Evolutionary conservation across 2,797 vertebrate genomes (phyloP), one percentile per base, ranked within the genome.

Genomic region (Oryzias sinensis): DNA sequence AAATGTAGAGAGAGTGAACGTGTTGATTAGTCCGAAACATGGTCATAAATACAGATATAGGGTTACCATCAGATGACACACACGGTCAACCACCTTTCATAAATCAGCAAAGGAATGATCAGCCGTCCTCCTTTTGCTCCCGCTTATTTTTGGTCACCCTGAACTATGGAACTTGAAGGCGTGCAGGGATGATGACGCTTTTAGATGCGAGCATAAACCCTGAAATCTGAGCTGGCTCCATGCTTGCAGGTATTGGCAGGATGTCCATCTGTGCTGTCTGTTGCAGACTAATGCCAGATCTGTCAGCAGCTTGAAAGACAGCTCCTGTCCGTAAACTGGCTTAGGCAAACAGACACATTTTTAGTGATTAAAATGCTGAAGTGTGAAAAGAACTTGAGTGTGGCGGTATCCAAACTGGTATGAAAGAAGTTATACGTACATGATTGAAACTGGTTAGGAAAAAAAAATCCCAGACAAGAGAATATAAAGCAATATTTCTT

Each of bases 211-310:
- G 59, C 66, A 53, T 80, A 80, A 84, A 85, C 70, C 77, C 77
- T 81, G 87, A 78, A 87, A 87, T 78, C 53, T 58, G 76, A 84
- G 84, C 80, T 60, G 77, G 75, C 77, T 87, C 78, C 64, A 24
- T 5, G 59, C 72, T 76, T 70, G 67, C 66, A 56, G 1, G 57
- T 45, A 6, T 53, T 65, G 73, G 65, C 65, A 68, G 59, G 59
- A 63, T 66, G 49, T 49, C 45, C 49, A 70, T 75, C 67, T 70
- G 65, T 57, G 70, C 59, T 60, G 72, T 75, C 43, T 37, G 65
- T 60, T 48, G 53, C 42, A 65, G 57, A 46, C 68, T 5, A 11
- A 50, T 62, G 80, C 77, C 88, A 84, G 74, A 77, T 84, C 72
- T 71, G 65, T 77, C 65, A 53, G 83, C 72, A 50, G 62, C 57